phyloP scores from a whole-genome alignment of 2,888 invertebrate genomes.

The Heliconius sara region DNA sequence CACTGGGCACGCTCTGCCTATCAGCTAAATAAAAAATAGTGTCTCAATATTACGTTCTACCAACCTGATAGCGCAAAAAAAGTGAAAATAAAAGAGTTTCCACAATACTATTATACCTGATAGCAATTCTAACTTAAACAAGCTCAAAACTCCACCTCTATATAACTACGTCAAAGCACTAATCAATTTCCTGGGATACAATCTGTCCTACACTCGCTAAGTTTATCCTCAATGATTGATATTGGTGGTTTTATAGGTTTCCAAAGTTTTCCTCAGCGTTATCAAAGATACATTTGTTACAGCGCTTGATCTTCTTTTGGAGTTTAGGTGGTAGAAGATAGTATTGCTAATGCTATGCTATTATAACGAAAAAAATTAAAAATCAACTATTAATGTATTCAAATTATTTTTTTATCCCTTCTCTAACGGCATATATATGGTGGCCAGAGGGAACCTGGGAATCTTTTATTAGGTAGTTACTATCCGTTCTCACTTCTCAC shows the following conservation, averaged over 20 bases:
- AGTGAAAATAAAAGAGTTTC: background rate
- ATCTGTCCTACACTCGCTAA: constrained; percentile 11
- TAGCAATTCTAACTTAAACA: background rate
- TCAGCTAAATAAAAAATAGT: background rate
- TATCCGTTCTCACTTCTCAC: no score
- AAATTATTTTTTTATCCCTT: no score
- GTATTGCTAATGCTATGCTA: background rate
- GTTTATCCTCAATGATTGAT: constrained; percentile 27
- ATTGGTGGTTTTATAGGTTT: constrained; percentile 17
- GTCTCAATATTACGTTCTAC: background rate
- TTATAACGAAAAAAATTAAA: no score
- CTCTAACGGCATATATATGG: no score
- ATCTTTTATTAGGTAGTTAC: no score
- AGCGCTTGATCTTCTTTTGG: background rate
- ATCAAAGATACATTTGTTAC: constrained; percentile 17
- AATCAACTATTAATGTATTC: no score
- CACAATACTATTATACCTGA: background rate
- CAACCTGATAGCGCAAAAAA: background rate
- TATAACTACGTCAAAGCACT: background rate
- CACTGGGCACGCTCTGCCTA: background rate
- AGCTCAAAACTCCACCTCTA: background rate
- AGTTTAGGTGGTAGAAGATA: background rate
- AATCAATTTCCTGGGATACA: constrained; percentile 22
- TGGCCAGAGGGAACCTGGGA: no score
- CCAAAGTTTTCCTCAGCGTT: constrained; percentile 17